These are phyloP conservation scores for Poeciliopsis prolifica DNA, from an alignment of 2,113 vertebrate species.

Conservation along the genomic window DNA sequence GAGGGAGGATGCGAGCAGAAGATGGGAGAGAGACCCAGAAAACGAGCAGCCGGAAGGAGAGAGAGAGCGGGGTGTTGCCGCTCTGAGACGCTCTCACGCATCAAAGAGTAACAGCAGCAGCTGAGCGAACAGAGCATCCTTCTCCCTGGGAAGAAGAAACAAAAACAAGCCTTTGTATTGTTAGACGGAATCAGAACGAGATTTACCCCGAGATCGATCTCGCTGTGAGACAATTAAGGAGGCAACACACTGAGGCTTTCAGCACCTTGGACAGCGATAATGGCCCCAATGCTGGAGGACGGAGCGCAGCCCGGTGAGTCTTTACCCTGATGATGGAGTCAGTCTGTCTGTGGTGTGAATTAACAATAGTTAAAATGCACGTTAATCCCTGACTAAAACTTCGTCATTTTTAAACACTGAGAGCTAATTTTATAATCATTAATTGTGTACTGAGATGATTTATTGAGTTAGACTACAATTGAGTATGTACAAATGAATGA, in stretches of 20 bases:
- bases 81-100: conserved; percentile 65
- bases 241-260: conserved; percentile 60
- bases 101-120: conserved; percentile 55
- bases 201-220: not conserved
- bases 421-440: not conserved
- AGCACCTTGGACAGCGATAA: conserved; percentile 86
- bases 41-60: not conserved
- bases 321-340: no score
- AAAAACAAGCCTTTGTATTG: conserved; percentile 26
- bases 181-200: conserved; percentile 28
- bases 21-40: conserved; percentile 11
- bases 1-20: not conserved
- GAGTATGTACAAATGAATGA: not conserved
- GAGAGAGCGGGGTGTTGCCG: conserved; percentile 64
- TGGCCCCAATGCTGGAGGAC: conserved; percentile 87
- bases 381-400: not conserved
- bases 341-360: not conserved
- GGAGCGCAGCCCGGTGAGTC: conserved; percentile 88
- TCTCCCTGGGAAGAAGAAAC: conserved; percentile 14
- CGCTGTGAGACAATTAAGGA: not conserved
- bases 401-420: not conserved
- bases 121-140: conserved; percentile 54
- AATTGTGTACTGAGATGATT: not conserved
- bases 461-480: not conserved
- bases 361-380: no score